Conservation (phyloP, 1,140 invertebrate species). For the Heliconius melpomene region DNA sequence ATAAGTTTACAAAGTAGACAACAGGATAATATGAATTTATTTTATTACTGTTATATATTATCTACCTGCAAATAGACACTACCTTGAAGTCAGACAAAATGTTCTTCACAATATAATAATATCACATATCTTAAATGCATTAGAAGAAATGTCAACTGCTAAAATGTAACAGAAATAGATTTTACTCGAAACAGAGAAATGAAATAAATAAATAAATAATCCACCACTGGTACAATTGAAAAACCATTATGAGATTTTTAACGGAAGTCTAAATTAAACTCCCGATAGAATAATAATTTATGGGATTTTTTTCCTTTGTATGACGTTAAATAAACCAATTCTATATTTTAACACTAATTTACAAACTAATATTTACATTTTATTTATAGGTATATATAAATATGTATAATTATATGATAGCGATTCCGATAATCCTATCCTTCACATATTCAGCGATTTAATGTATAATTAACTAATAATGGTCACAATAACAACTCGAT, state of each 20-base stretch:
- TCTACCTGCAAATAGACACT: constrained; percentile 72
- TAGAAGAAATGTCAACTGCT: constrained; percentile 69
- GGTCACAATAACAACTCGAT: constrained; percentile 80
- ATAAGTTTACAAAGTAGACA: constrained; percentile 47
- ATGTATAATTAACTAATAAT: constrained; percentile 81
- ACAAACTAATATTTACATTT: constrained; percentile 79
- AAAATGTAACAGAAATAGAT: constrained; percentile 45
- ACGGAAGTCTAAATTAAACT: constrained; percentile 76
- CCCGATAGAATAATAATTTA: constrained; percentile 80
- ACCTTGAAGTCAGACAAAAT: constrained; percentile 80
- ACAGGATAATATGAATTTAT: constrained; percentile 49
- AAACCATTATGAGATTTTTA: constrained; percentile 80
- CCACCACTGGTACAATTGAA: constrained; percentile 79
- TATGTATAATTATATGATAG: constrained; percentile 80
- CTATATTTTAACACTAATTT: constrained; percentile 80
- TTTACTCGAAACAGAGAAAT: constrained; percentile 52
- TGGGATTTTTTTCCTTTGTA: constrained; percentile 76
- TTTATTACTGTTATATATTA: constrained; percentile 66
- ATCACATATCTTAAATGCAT: constrained; percentile 81
- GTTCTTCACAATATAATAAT: constrained; percentile 77
- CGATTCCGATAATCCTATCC: constrained; percentile 74
- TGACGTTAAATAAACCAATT: constrained; percentile 80
- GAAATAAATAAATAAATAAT: constrained; percentile 75
- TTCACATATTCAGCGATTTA: constrained; percentile 76
- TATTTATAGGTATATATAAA: constrained; percentile 81